These are phyloP conservation scores for Urophycis tenuis DNA, from an alignment of 2,797 vertebrate species.

Conservation along the genomic window DNA sequence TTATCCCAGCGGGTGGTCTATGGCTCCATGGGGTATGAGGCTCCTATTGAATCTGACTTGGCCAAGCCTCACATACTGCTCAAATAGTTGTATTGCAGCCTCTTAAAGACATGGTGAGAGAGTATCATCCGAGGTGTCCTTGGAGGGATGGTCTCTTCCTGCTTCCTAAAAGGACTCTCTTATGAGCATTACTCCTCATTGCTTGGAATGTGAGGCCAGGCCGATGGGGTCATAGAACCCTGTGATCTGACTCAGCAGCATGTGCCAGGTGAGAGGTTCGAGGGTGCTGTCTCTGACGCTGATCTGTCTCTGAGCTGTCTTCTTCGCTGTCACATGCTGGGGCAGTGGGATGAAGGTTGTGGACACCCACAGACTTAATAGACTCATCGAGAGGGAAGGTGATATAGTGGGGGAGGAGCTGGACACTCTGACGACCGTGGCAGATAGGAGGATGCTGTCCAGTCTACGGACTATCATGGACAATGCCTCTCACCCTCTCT, in stretches of 20 bases:
- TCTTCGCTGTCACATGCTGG: constrained; percentile 6
- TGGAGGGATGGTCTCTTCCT: neutral
- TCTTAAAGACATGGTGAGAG: constrained; percentile 14
- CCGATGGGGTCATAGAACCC: constrained; percentile 17
- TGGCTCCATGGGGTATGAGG: constrained; percentile 13
- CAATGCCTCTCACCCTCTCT: too few relatives aligned
- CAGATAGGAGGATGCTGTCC: too few relatives aligned
- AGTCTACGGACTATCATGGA: too few relatives aligned
- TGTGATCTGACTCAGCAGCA: constrained; percentile 12
- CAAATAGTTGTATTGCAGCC: constrained; percentile 11
- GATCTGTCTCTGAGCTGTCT: constrained; percentile 5
- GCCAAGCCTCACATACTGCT: constrained; percentile 17
- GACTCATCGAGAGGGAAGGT: too few relatives aligned
- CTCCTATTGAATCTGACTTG: constrained; percentile 14
- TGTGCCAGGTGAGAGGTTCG: constrained; percentile 6
- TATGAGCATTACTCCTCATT: constrained; percentile 12
- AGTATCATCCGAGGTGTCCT: constrained; percentile 18
- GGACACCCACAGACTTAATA: too few relatives aligned
- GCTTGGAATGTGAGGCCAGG: constrained; percentile 8
- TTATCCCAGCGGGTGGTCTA: constrained; percentile 8
- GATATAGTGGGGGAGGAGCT: too few relatives aligned
- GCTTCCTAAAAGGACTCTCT: constrained; percentile 16
- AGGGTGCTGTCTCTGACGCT: constrained; percentile 4
- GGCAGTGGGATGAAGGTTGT: too few relatives aligned
- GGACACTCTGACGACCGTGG: too few relatives aligned